phyloP scores from a whole-genome alignment of 2,797 vertebrate species.

The Caiman crocodilus region DNA sequence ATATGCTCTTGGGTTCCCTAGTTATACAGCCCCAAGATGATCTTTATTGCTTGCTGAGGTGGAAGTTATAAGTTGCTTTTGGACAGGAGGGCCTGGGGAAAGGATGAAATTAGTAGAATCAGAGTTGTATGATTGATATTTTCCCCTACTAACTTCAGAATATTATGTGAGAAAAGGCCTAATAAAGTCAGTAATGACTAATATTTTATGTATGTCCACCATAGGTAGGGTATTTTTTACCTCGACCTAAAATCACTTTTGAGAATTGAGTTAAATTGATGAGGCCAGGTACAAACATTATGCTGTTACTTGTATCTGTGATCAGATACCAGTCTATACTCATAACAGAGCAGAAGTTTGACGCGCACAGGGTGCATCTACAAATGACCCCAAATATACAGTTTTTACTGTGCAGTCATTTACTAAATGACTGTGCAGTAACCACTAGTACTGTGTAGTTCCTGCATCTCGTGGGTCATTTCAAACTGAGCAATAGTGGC shows the following conservation, averaged over 20 bases:
- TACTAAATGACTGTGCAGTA: no score
- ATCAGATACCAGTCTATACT: no score
- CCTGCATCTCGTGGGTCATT: no score
- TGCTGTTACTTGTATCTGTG: no score
- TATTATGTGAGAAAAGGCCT: neutral
- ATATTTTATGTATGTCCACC: neutral
- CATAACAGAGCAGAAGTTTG: no score
- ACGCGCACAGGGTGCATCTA: no score
- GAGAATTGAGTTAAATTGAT: neutral
- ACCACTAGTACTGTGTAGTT: no score
- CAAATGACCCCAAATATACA: no score
- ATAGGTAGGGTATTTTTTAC: neutral
- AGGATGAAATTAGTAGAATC: neutral
- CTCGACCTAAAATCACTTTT: neutral
- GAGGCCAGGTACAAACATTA: no score
- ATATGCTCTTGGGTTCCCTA: neutral
- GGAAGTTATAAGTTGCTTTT: neutral
- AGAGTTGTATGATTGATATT: neutral
- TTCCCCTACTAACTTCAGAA: neutral
- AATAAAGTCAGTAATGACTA: neutral
- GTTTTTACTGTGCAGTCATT: no score
- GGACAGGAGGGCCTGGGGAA: neutral
- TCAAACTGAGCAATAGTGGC: no score
- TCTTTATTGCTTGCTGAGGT: neutral
- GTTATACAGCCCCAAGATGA: neutral